A percentile compares a stretch with the other conserved stretches of the same genome.
phyloP scores from a whole-genome alignment of 2,888 invertebrate genomes.

The Ryuthela nishihirai region DNA sequence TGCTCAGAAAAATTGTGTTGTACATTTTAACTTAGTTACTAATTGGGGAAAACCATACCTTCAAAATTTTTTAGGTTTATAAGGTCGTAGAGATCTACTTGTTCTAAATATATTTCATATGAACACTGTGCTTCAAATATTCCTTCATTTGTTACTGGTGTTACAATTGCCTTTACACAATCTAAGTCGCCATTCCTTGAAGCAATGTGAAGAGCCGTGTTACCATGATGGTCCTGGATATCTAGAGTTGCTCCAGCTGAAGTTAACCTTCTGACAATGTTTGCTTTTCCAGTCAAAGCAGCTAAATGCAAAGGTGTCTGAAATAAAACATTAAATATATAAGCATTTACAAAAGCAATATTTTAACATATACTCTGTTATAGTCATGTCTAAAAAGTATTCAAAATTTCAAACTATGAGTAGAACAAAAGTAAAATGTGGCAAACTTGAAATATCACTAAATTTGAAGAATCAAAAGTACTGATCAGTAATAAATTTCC shows the following conservation, averaged over 20 bases:
- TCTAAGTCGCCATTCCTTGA: constrained; percentile 65
- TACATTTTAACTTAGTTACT: too few species aligned
- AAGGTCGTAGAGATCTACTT: constrained; percentile 57
- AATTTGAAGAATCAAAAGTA: too few species aligned
- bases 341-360: too few species aligned
- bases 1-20: too few species aligned
- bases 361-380: too few species aligned
- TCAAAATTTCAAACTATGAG: too few species aligned
- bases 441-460: too few species aligned
- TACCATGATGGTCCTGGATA: constrained; percentile 69
- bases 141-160: constrained; percentile 45
- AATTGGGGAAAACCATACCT: too few species aligned
- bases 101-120: constrained; percentile 52
- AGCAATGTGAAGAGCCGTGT: constrained; percentile 83
- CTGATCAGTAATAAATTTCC: too few species aligned
- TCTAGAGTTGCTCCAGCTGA: constrained; percentile 68
- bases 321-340: constrained; percentile 35
- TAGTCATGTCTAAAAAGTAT: too few species aligned
- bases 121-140: constrained; percentile 49
- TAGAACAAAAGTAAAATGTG: too few species aligned
- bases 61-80: constrained; percentile 78
- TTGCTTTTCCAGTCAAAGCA: constrained; percentile 69
- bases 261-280: constrained; percentile 70
- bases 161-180: constrained; percentile 69
- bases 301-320: constrained; percentile 81